A percentile compares a stretch with the other conserved stretches of the same genome.
phyloP scores from a whole-genome alignment of 2,113 vertebrate genomes.

The Lathamus discolor region DNA sequence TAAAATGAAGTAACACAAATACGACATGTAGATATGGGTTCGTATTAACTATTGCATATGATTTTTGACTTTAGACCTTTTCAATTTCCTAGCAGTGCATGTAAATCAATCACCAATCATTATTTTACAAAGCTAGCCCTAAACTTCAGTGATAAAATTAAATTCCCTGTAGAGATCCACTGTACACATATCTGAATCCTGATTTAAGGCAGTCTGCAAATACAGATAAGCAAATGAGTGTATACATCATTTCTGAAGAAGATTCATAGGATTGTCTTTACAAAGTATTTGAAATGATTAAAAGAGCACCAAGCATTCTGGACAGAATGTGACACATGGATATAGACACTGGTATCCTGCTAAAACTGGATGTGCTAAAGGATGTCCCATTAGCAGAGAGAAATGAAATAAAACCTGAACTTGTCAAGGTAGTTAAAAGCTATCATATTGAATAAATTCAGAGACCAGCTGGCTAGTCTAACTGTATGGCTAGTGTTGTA shows the following conservation, averaged over 20 bases:
- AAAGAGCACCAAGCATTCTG: background rate
- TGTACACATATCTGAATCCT: background rate
- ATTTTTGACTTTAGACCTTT: background rate
- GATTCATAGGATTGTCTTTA: background rate
- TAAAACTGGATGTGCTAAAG: background rate
- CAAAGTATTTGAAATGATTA: background rate
- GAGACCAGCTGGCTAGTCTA: background rate
- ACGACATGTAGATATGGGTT: background rate
- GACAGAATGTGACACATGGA: background rate
- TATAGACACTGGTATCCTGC: background rate
- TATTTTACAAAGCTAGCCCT: background rate
- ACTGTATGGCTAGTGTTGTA: background rate
- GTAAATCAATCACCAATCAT: background rate
- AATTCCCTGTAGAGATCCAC: background rate
- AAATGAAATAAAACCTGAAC: background rate
- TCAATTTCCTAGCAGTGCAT: background rate
- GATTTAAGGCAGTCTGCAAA: slow-evolving; percentile 4
- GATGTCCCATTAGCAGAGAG: background rate
- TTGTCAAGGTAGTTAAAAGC: slow-evolving; percentile 9
- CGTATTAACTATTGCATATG: background rate
- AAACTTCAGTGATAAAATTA: background rate
- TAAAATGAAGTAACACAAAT: background rate
- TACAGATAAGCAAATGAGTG: slow-evolving; percentile 23
- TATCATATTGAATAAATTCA: background rate
- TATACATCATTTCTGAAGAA: background rate